A percentile compares a stretch with the other conserved stretches of the same genome.
These are phyloP conservation scores for Drosophila subquinaria DNA, from an alignment of 2,888 invertebrate species.

Conservation along the genomic window DNA sequence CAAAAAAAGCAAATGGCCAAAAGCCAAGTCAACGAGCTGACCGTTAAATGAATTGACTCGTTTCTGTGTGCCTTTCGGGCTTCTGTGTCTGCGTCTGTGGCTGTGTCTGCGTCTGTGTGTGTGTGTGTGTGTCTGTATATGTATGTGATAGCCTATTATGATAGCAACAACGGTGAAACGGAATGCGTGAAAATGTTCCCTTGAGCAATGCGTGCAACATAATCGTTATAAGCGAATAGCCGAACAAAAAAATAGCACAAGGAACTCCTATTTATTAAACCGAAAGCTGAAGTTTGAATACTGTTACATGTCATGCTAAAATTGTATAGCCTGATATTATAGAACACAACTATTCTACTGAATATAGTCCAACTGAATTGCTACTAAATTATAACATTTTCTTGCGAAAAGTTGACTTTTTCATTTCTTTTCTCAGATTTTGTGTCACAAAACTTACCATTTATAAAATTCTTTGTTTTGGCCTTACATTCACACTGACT, in stretches of 20 bases:
- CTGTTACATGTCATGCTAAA: too few relatives aligned
- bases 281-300: conserved; percentile 1
- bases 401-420: too few relatives aligned
- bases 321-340: too few relatives aligned
- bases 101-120: neutral
- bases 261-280: neutral
- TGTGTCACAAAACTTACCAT: too few relatives aligned
- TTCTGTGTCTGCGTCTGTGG: conserved; percentile 1
- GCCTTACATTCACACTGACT: too few relatives aligned
- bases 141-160: conserved; percentile 6
- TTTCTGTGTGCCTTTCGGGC: neutral
- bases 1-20: conserved; percentile 30
- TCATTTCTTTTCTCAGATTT: too few relatives aligned
- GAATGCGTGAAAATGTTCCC: conserved; percentile 35
- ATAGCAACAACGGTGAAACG: conserved; percentile 15
- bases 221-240: conserved; percentile 25
- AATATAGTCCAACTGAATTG: too few relatives aligned
- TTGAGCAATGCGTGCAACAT: conserved; percentile 38
- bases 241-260: conserved; percentile 4
- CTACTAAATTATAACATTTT: too few relatives aligned
- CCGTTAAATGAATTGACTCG: conserved; percentile 58
- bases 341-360: too few relatives aligned
- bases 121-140: neutral
- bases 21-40: conserved; percentile 62
- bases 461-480: too few relatives aligned